These are phyloP conservation scores for Ibidorhyncha struthersii DNA, from an alignment of 2,113 vertebrate species.

Conservation along the genomic window DNA sequence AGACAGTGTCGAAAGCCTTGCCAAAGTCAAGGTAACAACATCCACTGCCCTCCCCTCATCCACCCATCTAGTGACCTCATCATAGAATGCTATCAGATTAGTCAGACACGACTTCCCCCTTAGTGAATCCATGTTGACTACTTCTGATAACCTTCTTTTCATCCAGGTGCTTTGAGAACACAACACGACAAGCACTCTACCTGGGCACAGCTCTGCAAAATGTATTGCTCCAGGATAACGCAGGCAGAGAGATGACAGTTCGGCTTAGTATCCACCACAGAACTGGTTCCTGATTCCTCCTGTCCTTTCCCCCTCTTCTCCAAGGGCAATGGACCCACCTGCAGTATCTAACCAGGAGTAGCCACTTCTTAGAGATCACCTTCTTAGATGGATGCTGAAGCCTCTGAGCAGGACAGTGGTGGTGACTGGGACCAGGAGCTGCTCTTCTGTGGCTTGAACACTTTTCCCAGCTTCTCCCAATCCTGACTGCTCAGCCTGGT, in stretches of 20 bases:
- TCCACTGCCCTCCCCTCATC: no score
- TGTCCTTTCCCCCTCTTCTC: background rate
- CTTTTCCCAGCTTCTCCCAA: background rate
- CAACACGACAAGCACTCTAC: rapidly evolving
- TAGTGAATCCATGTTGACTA: no score
- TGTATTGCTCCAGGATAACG: background rate
- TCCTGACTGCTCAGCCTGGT: background rate
- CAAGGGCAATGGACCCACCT: background rate
- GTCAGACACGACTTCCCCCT: no score
- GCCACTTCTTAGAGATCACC: background rate
- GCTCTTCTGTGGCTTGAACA: background rate
- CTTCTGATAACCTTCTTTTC: no score
- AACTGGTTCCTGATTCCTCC: background rate
- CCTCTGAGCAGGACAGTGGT: background rate
- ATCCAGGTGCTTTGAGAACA: no score
- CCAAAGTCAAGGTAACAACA: no score
- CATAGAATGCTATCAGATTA: no score
- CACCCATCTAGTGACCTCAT: no score
- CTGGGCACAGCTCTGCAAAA: background rate
- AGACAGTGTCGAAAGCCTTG: no score
- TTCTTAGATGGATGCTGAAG: background rate
- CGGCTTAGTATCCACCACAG: background rate
- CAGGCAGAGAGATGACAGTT: background rate
- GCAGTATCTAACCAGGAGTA: background rate
- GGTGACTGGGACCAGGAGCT: background rate